A percentile compares a stretch with the other conserved stretches of the same genome.
Evolutionary conservation across 2,113 vertebrate species (phyloP).

Genomic region (Gnathonemus longibarbis): DNA sequence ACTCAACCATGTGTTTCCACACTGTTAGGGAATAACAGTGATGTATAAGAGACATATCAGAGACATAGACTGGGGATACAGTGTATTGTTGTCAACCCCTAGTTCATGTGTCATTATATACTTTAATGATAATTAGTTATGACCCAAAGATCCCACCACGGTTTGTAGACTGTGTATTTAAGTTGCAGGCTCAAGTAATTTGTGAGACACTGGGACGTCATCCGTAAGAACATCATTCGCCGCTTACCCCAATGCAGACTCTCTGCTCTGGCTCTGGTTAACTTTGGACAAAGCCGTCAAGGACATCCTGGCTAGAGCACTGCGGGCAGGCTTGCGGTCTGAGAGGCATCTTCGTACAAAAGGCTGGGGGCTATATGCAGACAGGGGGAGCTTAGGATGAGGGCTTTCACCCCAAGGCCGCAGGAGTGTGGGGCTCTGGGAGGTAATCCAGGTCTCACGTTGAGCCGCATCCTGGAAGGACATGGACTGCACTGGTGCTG

Average conservation of each 20-base stretch:
- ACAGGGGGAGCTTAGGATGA: conserved; percentile 42
- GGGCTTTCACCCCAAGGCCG: conserved; percentile 37
- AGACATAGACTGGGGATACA: background rate
- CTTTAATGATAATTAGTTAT: background rate
- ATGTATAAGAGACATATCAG: background rate
- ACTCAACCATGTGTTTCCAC: background rate
- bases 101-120: background rate
- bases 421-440: conserved; percentile 47
- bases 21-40: background rate
- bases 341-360: conserved; percentile 62
- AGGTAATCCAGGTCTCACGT: conserved; percentile 29
- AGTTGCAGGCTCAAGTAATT: background rate
- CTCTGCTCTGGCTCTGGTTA: conserved; percentile 27
- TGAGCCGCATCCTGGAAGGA: conserved; percentile 53
- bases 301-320: conserved; percentile 24
- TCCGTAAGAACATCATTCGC: background rate
- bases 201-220: background rate
- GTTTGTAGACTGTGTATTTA: background rate
- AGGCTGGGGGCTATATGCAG: conserved; percentile 52
- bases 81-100: background rate
- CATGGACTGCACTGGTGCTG: conserved; percentile 46
- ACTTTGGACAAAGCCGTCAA: conserved; percentile 22
- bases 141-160: background rate
- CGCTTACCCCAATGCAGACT: conserved; percentile 35
- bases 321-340: conserved; percentile 44